A percentile compares a stretch with the other conserved stretches of the same genome.
These are phyloP conservation scores for Ptiloglossa arizonensis DNA, from an alignment of 1,140 invertebrate genomes.

Conservation along the genomic window DNA sequence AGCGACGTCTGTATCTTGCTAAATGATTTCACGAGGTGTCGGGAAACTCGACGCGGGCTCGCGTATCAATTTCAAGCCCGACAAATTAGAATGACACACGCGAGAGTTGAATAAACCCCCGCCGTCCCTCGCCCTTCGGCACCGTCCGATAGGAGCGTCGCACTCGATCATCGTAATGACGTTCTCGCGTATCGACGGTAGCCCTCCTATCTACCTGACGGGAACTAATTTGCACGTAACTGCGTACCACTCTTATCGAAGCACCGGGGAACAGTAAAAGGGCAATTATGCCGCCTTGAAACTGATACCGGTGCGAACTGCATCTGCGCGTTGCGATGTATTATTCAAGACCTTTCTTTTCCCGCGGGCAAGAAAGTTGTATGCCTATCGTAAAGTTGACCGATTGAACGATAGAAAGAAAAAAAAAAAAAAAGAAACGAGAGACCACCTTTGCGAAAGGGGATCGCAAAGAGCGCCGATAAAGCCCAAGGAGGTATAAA, in stretches of 20 bases:
- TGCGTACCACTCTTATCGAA: constrained; percentile 13
- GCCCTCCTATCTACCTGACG: constrained; percentile 19
- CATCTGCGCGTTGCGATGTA: constrained; percentile 52
- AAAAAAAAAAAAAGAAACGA: not conserved
- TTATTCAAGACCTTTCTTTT: constrained; percentile 56
- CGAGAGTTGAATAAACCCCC: constrained; percentile 32
- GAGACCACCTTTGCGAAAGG: not conserved
- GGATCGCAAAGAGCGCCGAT: constrained; percentile 14
- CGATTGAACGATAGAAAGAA: constrained; percentile 33
- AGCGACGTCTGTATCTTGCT: not conserved
- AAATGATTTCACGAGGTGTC: not conserved
- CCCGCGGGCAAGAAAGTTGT: constrained; percentile 30
- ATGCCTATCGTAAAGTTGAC: constrained; percentile 56
- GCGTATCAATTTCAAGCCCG: constrained; percentile 20
- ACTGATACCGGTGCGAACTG: constrained; percentile 52
- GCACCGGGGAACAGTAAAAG: constrained; percentile 41
- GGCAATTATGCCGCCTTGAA: constrained; percentile 36
- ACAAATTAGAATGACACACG: constrained; percentile 35
- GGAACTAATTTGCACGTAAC: constrained; percentile 57
- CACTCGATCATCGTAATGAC: constrained; percentile 54
- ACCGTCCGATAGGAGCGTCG: constrained; percentile 34
- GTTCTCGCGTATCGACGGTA: constrained; percentile 41
- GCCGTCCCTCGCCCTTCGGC: not conserved
- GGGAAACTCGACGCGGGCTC: not conserved
- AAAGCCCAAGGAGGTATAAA: constrained; percentile 22